Conservation (phyloP, 2,797 vertebrate genomes). For the Gymnothorax javanicus region DNA sequence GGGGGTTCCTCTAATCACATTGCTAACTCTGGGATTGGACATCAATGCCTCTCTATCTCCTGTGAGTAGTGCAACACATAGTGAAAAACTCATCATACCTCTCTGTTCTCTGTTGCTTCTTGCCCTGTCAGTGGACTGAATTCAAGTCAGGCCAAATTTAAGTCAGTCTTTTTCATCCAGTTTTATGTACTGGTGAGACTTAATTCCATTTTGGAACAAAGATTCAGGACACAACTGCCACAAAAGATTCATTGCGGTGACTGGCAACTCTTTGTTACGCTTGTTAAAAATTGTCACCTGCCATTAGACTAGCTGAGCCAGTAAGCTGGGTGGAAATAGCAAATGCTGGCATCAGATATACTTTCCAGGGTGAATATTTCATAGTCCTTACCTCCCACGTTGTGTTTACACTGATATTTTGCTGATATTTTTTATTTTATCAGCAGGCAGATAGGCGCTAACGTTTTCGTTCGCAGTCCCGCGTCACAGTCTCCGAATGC, state of each 20-base stretch:
- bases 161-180: not conserved
- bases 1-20: not conserved
- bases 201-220: too few relatives aligned
- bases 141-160: not conserved
- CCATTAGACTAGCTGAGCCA: not conserved
- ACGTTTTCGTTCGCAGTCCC: not conserved
- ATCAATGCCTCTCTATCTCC: not conserved
- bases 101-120: not conserved
- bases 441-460: not conserved
- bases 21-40: not conserved
- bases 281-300: not conserved
- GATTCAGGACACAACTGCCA: not conserved
- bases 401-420: not conserved
- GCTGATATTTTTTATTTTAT: not conserved
- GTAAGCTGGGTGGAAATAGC: not conserved
- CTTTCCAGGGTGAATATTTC: constrained; percentile 7
- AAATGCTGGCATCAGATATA: not conserved
- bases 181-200: not conserved
- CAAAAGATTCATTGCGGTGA: too few relatives aligned
- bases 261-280: too few relatives aligned
- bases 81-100: not conserved
- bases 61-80: too few relatives aligned
- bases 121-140: not conserved
- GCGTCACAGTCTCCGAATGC: not conserved
- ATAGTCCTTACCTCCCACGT: not conserved